Conservation (phyloP, 2,888 invertebrate species). For the Didymodactylos carnosus region DNA sequence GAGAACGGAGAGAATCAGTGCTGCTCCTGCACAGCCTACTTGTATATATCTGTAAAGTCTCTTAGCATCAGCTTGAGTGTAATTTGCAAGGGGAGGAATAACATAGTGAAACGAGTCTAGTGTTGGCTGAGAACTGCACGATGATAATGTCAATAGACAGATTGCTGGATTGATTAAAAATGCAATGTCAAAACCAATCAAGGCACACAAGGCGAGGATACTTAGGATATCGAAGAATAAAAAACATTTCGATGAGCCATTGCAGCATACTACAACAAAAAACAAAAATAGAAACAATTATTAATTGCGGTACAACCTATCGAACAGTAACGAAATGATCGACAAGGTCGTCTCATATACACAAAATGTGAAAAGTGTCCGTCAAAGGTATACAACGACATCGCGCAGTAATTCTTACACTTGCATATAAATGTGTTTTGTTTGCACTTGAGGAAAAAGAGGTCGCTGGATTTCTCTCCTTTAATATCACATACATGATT, state of each 20-base stretch:
- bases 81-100: not conserved
- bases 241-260: not conserved
- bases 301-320: too few species aligned
- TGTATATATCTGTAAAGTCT: not conserved
- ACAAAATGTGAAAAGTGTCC: too few species aligned
- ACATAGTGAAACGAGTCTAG: not conserved
- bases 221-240: not conserved
- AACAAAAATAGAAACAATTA: too few species aligned
- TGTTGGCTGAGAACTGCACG: not conserved
- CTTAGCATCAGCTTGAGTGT: not conserved
- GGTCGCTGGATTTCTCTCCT: too few species aligned
- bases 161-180: not conserved
- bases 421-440: too few species aligned
- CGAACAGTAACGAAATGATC: too few species aligned
- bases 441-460: too few species aligned
- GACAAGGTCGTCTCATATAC: too few species aligned
- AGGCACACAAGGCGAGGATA: not conserved
- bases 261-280: not conserved
- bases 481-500: too few species aligned
- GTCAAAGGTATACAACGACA: too few species aligned
- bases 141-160: not conserved
- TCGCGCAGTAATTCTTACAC: too few species aligned
- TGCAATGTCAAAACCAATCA: not conserved
- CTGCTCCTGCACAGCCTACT: not conserved
- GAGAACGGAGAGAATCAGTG: not conserved